Base-by-base conservation (phyloP, 2,113 vertebrate genomes). In the rat (Rattus norvegicus) region DNA sequence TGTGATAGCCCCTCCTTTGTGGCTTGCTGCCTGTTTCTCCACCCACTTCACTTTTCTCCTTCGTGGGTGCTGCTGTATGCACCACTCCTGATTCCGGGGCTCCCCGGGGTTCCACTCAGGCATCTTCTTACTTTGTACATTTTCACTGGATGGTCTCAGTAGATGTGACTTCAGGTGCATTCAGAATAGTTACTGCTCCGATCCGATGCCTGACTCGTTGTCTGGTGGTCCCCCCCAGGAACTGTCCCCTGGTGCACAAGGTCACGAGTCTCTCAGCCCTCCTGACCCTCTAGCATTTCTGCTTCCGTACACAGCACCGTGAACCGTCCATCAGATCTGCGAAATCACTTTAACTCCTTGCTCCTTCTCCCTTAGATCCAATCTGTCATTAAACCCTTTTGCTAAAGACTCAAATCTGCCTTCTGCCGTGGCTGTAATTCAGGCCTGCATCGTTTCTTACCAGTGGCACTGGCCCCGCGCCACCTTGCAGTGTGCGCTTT, bases 1-100 rank as follows among this genome's bases (percentile, higher is more conserved):
- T 20, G 26, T 0, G 17, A 0, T 7, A 26, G 39, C 3, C 0
- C 26, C 9, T 65, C 33, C 28, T 54, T 9, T 14, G 0, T 12
- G 59, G 19, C 22, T 26, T n/a, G 52, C 56, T 88, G 72, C 75
- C 88, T 77, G 19, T 17, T 61, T 65, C 8, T 89, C 87, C 43
- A 47, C 4, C 19, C 4, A 8, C 76, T 63, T 76, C 43, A 12
- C 43, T 54, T 43, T 61, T 76, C 39, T 39, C 49, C 16, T 69
- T 63, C 69, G 4, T 43, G 16, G 39, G 3, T 13, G 12, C 49
- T 39, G 10, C 56, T 69, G 36, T n/a, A 67, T 43, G 22, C 7
- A 24, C 59, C 4, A 28, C 24, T 36, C 85, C 49, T 67, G 81
- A 3, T 47, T 13, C 30, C 72, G 52, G 61, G 19, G 14, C n/a